Conservation (phyloP, 1,140 invertebrate species). For the Agrilus planipennis region DNA sequence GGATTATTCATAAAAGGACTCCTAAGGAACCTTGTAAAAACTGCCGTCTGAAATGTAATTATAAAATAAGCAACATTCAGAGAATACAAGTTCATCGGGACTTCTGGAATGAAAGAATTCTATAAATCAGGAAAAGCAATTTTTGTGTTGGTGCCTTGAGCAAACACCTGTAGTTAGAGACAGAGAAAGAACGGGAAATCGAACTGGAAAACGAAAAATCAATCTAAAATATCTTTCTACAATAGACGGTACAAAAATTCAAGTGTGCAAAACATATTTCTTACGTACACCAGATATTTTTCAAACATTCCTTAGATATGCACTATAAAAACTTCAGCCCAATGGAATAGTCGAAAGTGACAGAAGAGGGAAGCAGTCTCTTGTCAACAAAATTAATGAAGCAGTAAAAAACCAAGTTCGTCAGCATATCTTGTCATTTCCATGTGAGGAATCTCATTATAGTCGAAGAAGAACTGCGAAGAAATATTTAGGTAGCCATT, state of each 20-base stretch:
- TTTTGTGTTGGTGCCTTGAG: not conserved
- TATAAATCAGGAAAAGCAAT: not conserved
- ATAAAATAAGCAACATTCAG: not conserved
- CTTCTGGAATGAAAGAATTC: not conserved
- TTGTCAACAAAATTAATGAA: slow-evolving; percentile 1
- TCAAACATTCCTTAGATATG: slow-evolving; percentile 3
- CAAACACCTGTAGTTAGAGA: not conserved
- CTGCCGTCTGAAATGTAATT: slow-evolving; percentile 1
- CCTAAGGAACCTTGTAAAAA: not conserved
- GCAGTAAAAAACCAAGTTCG: not conserved
- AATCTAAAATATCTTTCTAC: not conserved
- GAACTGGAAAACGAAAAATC: not conserved
- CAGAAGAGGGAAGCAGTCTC: not conserved
- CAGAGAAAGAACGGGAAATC: not conserved
- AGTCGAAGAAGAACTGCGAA: not conserved
- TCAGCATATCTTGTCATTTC: not conserved
- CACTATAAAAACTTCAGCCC: slow-evolving; percentile 1
- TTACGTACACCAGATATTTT: not conserved
- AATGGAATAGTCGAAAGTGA: slow-evolving; percentile 1
- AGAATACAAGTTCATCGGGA: not conserved
- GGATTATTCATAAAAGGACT: too few species aligned
- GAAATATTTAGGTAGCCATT: slow-evolving; percentile 5
- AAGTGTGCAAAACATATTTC: slow-evolving; percentile 2
- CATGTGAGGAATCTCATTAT: not conserved
- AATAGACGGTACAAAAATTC: not conserved